Conservation (phyloP, 1,140 invertebrate species). For the Habropoda laboriosa region DNA sequence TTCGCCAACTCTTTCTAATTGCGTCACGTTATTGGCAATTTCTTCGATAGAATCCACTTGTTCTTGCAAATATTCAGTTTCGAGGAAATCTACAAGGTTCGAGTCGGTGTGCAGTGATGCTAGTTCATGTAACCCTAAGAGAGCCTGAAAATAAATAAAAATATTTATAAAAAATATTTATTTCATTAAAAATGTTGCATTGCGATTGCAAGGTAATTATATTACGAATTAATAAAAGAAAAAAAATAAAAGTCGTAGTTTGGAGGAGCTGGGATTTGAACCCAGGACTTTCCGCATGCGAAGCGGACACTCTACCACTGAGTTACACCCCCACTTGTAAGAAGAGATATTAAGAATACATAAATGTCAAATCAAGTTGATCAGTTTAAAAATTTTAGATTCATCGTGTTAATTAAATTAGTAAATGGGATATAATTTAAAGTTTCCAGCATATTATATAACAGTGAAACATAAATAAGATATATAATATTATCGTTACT, state of each 20-base stretch:
- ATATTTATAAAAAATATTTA: constrained; percentile 3
- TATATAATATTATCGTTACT: no score
- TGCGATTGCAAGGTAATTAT: background rate
- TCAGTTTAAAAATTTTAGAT: background rate
- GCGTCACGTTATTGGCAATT: constrained; percentile 87
- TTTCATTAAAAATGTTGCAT: background rate
- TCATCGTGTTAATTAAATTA: constrained; percentile 30
- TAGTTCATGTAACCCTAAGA: constrained; percentile 86
- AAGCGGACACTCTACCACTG: constrained; percentile 80
- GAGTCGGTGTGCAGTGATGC: constrained; percentile 86
- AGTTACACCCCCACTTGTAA: constrained; percentile 74
- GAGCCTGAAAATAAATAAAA: constrained; percentile 78
- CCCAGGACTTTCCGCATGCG: constrained; percentile 80
- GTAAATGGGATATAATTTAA: background rate
- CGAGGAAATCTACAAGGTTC: constrained; percentile 88
- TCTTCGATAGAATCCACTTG: constrained; percentile 90
- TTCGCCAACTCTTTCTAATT: constrained; percentile 87
- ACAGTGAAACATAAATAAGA: background rate
- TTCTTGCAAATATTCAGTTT: constrained; percentile 87
- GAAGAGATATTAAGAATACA: background rate
- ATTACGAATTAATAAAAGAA: constrained; percentile 4
- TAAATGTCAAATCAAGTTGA: background rate
- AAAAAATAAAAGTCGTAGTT: constrained; percentile 29
- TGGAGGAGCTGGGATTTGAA: constrained; percentile 80
- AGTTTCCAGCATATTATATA: background rate